Percentiles rank a stretch among this genome's conserved stretches.
Evolutionary conservation across 2,113 vertebrate genomes (phyloP).

Genomic region (Dasyurus viverrinus): DNA sequence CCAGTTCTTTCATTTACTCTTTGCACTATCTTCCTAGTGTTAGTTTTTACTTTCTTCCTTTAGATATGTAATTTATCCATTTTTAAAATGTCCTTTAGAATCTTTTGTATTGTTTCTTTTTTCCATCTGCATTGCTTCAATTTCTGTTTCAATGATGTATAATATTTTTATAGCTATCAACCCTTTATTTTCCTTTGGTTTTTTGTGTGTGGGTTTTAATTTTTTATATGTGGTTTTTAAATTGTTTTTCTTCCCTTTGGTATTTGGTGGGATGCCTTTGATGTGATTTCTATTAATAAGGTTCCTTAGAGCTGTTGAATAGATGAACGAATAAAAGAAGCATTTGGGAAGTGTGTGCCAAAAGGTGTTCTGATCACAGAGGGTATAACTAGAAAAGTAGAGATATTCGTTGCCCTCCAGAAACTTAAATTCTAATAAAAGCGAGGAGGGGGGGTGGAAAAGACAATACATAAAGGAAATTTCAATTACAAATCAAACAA

Average conservation of each 20-base stretch:
- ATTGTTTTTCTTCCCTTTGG: not conserved
- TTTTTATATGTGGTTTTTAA: not conserved
- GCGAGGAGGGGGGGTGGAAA: not conserved
- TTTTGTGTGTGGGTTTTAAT: not conserved
- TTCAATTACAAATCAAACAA: not conserved
- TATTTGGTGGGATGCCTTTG: not conserved
- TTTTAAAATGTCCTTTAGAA: not conserved
- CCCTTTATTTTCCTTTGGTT: not conserved
- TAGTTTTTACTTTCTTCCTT: not conserved
- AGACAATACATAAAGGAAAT: not conserved
- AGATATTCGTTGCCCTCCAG: not conserved
- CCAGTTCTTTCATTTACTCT: not conserved
- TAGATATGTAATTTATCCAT: not conserved
- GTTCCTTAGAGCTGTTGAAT: not conserved
- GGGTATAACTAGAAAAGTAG: not conserved
- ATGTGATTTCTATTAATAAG: not conserved
- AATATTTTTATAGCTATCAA: not conserved
- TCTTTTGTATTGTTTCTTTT: not conserved
- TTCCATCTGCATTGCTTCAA: not conserved
- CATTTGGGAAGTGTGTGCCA: conserved; percentile 12
- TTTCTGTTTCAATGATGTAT: not conserved
- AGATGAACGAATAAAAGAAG: not conserved
- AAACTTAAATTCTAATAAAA: not conserved
- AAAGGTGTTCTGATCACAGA: not conserved
- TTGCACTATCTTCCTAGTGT: not conserved